Base-by-base conservation (phyloP, 2,797 vertebrate species). In the Etheostoma nigrum region DNA sequence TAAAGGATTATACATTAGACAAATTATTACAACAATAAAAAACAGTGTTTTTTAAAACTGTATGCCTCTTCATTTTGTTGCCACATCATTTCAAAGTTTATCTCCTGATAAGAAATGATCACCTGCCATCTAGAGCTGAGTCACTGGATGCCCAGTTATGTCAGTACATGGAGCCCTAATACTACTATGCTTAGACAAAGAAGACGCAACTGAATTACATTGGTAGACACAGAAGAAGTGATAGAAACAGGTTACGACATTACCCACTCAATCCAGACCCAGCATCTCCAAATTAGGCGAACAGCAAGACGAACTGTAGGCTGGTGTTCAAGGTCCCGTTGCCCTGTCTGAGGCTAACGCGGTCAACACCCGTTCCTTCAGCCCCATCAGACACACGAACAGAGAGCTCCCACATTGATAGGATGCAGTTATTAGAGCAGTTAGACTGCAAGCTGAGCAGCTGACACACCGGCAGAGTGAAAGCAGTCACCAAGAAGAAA, bases 11-110 rank as follows among this genome's bases (percentile, higher is more conserved):
- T 90, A 88, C 86, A 88, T 90, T 88, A 92, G 80, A 87, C 79
- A 83, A 79, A 85, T 88, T 21, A 86, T 84, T 72, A 87, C 82
- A 84, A 91, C 76, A 95, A 95, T 94, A 95, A 94, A 94, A 65
- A 69, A 70, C 68, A 52, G 69, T 78, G 21, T 92, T 95, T 94
- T 92, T 91, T 87, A 79, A 86, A 89, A 86, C 61, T 18, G 23
- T 67, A n/a, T 80, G 54, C 30, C 40, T 85, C 19, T 49, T 49
- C 8, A 19, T 9, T 83, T 45, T 79, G 13, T 68, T 72, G 40
- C 68, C 49, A n/a, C 18, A 21, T 12, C 21, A 40, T 65, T 53
- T 61, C 5, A 9, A 2, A 42, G 2, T 52, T 48, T 0, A 61
- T 30, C 61, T 61, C n/a, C n/a, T 40, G 27, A 5, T 27, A 44